Conservation (phyloP, 2,797 vertebrate genomes). For the Eospalax fontanierii region DNA sequence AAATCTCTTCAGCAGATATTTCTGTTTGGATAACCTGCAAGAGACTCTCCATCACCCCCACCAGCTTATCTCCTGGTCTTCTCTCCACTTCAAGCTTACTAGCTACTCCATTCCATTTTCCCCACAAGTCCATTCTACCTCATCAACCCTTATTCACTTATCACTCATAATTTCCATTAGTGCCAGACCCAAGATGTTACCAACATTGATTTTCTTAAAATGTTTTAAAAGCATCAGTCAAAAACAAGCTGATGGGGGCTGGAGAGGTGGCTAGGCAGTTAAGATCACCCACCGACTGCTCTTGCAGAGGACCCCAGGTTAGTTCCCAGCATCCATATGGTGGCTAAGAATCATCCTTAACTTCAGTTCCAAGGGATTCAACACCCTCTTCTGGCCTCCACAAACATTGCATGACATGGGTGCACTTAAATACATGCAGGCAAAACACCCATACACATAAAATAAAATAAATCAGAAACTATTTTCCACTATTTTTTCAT, state of each 20-base stretch:
- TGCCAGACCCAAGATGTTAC: constrained; percentile 12
- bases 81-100: neutral
- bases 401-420: no score
- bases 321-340: no score
- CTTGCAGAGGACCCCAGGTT: no score
- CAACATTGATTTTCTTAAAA: constrained; percentile 88
- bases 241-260: neutral
- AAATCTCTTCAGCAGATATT: neutral
- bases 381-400: no score
- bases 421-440: no score
- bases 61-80: neutral
- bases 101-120: neutral
- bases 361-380: no score
- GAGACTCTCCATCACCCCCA: neutral
- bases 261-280: no score
- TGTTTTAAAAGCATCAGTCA: constrained; percentile 76
- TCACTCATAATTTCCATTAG: constrained; percentile 83
- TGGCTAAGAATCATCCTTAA: no score
- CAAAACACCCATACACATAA: no score
- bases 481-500: no score
- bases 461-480: no score
- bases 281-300: no score
- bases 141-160: constrained; percentile 67
- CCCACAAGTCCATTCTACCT: rapidly evolving
- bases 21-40: neutral